Evolutionary conservation across 2,888 invertebrate species (phyloP).

Genomic region (Lamellibrachia satsuma): DNA sequence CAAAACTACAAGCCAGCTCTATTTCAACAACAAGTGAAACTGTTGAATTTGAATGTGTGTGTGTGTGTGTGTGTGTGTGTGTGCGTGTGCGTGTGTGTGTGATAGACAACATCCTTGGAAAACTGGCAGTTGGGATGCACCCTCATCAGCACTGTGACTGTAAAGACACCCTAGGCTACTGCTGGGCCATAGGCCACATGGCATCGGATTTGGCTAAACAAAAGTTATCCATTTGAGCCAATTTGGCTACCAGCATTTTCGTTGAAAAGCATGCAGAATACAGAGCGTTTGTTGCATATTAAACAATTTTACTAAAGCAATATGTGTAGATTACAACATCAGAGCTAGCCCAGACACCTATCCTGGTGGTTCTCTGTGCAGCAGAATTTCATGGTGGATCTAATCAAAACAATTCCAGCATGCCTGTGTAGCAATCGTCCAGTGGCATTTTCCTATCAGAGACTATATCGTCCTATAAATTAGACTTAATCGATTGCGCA

Average conservation of each 20-base stretch:
- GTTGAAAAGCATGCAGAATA: too few relatives aligned
- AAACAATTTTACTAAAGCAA: too few relatives aligned
- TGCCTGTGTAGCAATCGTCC: not conserved
- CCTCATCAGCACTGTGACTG: not conserved
- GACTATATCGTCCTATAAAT: not conserved
- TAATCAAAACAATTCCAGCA: not conserved
- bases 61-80: too few relatives aligned
- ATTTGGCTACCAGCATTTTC: too few relatives aligned
- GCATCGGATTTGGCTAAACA: too few relatives aligned
- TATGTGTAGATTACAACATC: too few relatives aligned
- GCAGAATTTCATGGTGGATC: not conserved
- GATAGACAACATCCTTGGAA: not conserved
- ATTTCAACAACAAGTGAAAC: not conserved
- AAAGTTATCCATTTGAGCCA: too few relatives aligned
- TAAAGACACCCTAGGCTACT: not conserved
- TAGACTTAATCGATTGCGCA: not conserved
- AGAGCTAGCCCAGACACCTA: not conserved
- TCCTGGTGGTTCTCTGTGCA: not conserved
- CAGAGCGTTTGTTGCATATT: too few relatives aligned
- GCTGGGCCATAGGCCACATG: too few relatives aligned
- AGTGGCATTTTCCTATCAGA: not conserved
- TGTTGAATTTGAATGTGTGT: too few relatives aligned
- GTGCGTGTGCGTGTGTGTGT: too few relatives aligned
- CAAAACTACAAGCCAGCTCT: not conserved
- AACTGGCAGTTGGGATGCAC: not conserved